Conservation (phyloP, 2,797 vertebrate species). For the Sebastes alutus region DNA sequence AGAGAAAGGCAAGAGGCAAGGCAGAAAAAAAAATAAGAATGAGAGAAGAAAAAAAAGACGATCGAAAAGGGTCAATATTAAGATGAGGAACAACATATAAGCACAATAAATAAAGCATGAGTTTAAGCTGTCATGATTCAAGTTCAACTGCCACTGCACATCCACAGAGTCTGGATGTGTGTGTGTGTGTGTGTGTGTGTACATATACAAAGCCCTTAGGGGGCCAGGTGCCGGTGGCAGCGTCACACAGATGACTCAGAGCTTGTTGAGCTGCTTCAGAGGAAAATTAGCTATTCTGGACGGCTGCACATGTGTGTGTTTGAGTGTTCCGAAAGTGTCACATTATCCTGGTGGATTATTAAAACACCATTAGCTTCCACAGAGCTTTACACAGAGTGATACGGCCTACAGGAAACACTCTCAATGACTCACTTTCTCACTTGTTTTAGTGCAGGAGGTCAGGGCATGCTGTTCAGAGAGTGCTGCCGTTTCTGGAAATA, state of each 20-base stretch:
- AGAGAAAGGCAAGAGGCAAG: not conserved
- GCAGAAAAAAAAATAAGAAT: not conserved
- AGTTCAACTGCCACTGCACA: not conserved
- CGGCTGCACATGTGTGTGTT: not conserved
- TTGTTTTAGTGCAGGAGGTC: slow-evolving; percentile 23
- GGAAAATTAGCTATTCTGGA: slow-evolving; percentile 26
- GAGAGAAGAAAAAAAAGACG: not conserved
- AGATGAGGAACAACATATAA: not conserved
- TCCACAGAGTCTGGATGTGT: not conserved
- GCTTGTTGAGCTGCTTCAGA: slow-evolving; percentile 14
- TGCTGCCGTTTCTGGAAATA: slow-evolving; percentile 36
- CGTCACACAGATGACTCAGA: slow-evolving; percentile 56
- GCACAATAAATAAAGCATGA: not conserved
- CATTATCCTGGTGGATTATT: slow-evolving; percentile 23
- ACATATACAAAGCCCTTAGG: slow-evolving; percentile 2
- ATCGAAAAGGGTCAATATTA: not conserved
- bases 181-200: not conserved
- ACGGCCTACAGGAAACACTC: slow-evolving; percentile 17
- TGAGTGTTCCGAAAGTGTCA: slow-evolving; percentile 17
- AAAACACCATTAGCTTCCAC: slow-evolving; percentile 35
- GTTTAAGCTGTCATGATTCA: not conserved
- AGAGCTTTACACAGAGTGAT: slow-evolving; percentile 22
- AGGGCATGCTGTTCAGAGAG: slow-evolving; percentile 8
- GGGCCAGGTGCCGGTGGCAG: slow-evolving; percentile 14
- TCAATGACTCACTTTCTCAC: slow-evolving; percentile 31